phyloP scores from a whole-genome alignment of 1,140 invertebrate genomes.

The Brachionus sp. region DNA sequence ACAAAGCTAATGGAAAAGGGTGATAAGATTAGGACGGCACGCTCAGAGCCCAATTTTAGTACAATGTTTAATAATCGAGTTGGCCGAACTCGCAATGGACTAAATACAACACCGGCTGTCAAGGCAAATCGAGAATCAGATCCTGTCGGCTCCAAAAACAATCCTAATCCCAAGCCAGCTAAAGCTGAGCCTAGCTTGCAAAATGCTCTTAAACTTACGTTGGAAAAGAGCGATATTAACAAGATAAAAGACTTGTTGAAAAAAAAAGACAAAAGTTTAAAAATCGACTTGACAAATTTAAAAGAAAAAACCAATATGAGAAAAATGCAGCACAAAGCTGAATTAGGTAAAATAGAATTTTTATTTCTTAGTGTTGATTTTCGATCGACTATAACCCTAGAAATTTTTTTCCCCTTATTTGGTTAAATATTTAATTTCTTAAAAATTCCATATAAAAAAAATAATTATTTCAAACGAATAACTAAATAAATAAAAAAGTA shows the following conservation, averaged over 20 bases:
- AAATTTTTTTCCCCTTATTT: too few species aligned
- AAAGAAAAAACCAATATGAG: not conserved
- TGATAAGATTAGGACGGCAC: not conserved
- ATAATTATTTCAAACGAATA: too few species aligned
- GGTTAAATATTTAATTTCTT: too few species aligned
- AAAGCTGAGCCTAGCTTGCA: not conserved
- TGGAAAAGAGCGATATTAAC: constrained; percentile 44
- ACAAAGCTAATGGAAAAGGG: constrained; percentile 31
- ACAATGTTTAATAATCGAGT: not conserved
- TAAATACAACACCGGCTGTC: constrained; percentile 27
- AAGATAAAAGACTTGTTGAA: constrained; percentile 38
- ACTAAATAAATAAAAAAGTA: too few species aligned
- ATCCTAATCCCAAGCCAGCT: not conserved
- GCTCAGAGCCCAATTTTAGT: constrained; percentile 29
- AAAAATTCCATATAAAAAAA: too few species aligned
- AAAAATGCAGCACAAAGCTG: not conserved
- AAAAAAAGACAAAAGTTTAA: constrained; percentile 37
- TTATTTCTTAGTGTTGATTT: too few species aligned
- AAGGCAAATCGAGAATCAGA: not conserved
- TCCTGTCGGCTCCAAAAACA: not conserved
- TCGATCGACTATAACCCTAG: too few species aligned
- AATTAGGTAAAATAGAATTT: constrained; percentile 8
- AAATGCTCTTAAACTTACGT: constrained; percentile 15
- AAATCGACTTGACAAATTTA: constrained; percentile 37
- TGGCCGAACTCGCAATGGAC: not conserved